Evolutionary conservation across 1,140 invertebrate genomes (phyloP).

Genomic region (Drosophila kurseongensis): DNA sequence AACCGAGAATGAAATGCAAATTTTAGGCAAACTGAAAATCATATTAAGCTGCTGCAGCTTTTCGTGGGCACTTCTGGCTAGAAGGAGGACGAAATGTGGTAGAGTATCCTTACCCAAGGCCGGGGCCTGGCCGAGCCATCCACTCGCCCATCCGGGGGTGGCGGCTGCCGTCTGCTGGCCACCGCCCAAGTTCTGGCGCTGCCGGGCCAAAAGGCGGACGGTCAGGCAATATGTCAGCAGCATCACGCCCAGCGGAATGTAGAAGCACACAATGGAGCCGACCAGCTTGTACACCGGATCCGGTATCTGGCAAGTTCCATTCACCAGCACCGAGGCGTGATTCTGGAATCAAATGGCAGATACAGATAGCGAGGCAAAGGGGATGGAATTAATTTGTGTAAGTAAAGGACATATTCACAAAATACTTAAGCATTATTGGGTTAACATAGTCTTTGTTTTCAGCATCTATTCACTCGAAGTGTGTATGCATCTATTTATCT

Average conservation of each 20-base stretch:
- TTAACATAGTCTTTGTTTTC: not conserved
- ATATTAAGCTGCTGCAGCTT: constrained; percentile 42
- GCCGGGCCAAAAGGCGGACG: constrained; percentile 91
- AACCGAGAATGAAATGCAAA: constrained; percentile 45
- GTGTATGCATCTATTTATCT: not conserved
- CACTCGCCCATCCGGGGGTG: constrained; percentile 86
- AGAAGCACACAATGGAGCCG: constrained; percentile 97
- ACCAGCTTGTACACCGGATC: constrained; percentile 96
- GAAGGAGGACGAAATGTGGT: not conserved
- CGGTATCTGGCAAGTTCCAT: constrained; percentile 93
- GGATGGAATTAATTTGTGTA: constrained; percentile 9
- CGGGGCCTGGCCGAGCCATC: constrained; percentile 87
- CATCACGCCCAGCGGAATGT: constrained; percentile 97
- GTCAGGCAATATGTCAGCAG: constrained; percentile 96
- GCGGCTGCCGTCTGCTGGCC: constrained; percentile 69
- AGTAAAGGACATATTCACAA: constrained; percentile 1
- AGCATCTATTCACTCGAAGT: no score
- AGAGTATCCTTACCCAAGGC: constrained; percentile 85
- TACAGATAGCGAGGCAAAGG: constrained; percentile 5
- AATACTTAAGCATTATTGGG: not conserved
- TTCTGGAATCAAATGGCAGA: constrained; percentile 86
- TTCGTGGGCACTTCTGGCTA: constrained; percentile 2
- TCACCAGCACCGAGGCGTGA: constrained; percentile 91
- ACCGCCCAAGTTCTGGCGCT: constrained; percentile 90
- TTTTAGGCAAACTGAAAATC: constrained; percentile 54